Evolutionary conservation across 2,113 vertebrate species (phyloP).

Genomic region (Sander vitreus): DNA sequence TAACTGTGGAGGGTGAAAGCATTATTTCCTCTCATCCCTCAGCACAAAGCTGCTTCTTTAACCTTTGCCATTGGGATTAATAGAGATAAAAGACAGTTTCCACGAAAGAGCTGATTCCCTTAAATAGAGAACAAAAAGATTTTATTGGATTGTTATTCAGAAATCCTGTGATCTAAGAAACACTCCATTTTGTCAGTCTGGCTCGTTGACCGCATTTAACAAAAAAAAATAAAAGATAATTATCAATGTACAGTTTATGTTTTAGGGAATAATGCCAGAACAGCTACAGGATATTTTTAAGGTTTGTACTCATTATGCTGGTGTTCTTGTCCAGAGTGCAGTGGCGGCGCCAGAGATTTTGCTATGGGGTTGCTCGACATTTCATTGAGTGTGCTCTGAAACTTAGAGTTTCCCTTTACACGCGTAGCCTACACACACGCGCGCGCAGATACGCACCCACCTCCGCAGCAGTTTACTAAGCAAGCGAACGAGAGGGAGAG

Average conservation of each 20-base stretch:
- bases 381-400: too few relatives aligned
- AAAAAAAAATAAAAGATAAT: not conserved
- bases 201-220: too few relatives aligned
- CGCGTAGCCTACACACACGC: too few relatives aligned
- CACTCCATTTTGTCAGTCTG: not conserved
- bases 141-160: constrained; percentile 2
- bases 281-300: not conserved
- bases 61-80: constrained; percentile 16
- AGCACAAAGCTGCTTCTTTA: constrained; percentile 29
- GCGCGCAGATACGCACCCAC: too few relatives aligned
- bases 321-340: not conserved
- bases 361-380: too few relatives aligned
- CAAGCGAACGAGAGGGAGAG: too few relatives aligned
- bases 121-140: not conserved
- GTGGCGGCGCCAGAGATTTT: too few relatives aligned
- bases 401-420: too few relatives aligned
- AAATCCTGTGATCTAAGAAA: not conserved
- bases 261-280: too few relatives aligned
- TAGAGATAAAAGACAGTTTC: not conserved
- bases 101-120: constrained; percentile 15
- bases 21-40: constrained; percentile 27
- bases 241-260: too few relatives aligned
- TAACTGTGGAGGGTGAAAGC: constrained; percentile 23
- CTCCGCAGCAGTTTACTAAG: too few relatives aligned
- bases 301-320: not conserved